Evolutionary conservation across 2,113 vertebrate species (phyloP).

Genomic region (Sander vitreus): DNA sequence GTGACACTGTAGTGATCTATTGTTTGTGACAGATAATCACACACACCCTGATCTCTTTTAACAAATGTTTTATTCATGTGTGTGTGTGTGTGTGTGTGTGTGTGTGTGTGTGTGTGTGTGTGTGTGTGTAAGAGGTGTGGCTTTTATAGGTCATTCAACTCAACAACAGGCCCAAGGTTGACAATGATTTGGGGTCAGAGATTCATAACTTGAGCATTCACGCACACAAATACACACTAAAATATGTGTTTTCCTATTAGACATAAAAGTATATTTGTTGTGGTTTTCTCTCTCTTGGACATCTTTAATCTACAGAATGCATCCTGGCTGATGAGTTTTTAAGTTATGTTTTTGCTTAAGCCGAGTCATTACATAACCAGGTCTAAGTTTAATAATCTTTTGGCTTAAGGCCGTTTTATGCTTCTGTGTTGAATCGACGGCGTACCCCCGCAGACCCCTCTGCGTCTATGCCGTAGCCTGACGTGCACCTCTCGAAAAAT

Average conservation of each 20-base stretch:
- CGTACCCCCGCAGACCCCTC: too few relatives aligned
- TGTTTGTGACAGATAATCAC: slow-evolving; percentile 58
- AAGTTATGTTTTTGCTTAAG: slow-evolving; percentile 20
- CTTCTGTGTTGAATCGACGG: too few relatives aligned
- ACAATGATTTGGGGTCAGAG: slow-evolving; percentile 22
- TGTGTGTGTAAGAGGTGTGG: slow-evolving; percentile 56
- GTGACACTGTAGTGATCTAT: slow-evolving; percentile 50
- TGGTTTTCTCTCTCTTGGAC: neutral
- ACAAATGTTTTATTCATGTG: slow-evolving; percentile 47
- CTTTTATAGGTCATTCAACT: slow-evolving; percentile 34
- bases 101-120: slow-evolving; percentile 8
- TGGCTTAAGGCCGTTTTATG: too few relatives aligned
- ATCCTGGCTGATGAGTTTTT: slow-evolving; percentile 4
- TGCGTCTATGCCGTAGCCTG: too few relatives aligned
- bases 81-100: slow-evolving; percentile 15
- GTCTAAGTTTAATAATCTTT: slow-evolving; percentile 19
- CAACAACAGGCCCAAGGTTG: slow-evolving; percentile 29
- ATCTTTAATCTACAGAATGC: slow-evolving; percentile 11
- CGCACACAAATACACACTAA: neutral
- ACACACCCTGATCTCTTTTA: slow-evolving; percentile 54
- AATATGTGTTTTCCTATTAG: slow-evolving; percentile 30
- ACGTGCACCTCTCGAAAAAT: too few relatives aligned
- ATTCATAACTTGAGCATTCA: slow-evolving; percentile 1
- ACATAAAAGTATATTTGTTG: slow-evolving; percentile 15
- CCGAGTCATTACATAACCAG: neutral